phyloP scores from a whole-genome alignment of 2,113 vertebrate species.

The Daboia siamensis region DNA sequence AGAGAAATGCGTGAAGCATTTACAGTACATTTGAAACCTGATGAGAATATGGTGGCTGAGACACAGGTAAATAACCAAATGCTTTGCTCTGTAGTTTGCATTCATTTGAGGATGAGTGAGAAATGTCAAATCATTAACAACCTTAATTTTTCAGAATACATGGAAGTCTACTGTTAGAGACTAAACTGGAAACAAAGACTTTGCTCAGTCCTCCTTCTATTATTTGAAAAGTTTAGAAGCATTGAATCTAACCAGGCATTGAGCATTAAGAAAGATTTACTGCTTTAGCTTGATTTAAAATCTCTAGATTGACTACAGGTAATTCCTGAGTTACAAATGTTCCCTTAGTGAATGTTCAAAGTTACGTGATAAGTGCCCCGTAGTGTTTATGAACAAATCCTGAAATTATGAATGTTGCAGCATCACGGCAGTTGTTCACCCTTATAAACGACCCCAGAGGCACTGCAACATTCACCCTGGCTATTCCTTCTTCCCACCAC shows the following conservation, averaged over 20 bases:
- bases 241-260: background rate
- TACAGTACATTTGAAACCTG: conserved; percentile 81
- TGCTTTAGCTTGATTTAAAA: background rate
- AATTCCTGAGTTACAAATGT: too few species aligned
- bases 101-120: background rate
- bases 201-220: background rate
- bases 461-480: too few species aligned
- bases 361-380: too few species aligned
- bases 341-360: too few species aligned
- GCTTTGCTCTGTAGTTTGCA: background rate
- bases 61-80: conserved; percentile 71
- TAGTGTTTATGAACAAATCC: too few species aligned
- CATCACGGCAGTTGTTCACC: too few species aligned
- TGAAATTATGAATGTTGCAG: too few species aligned
- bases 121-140: background rate
- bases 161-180: background rate
- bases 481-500: too few species aligned
- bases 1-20: conserved; percentile 85
- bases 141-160: background rate
- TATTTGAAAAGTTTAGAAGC: background rate
- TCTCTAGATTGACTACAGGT: background rate
- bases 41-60: conserved; percentile 84
- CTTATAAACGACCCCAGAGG: too few species aligned
- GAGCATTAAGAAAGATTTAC: background rate
- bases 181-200: background rate